These are phyloP conservation scores for Antrozous pallidus DNA, from an alignment of 2,797 vertebrate species.

Conservation along the genomic window DNA sequence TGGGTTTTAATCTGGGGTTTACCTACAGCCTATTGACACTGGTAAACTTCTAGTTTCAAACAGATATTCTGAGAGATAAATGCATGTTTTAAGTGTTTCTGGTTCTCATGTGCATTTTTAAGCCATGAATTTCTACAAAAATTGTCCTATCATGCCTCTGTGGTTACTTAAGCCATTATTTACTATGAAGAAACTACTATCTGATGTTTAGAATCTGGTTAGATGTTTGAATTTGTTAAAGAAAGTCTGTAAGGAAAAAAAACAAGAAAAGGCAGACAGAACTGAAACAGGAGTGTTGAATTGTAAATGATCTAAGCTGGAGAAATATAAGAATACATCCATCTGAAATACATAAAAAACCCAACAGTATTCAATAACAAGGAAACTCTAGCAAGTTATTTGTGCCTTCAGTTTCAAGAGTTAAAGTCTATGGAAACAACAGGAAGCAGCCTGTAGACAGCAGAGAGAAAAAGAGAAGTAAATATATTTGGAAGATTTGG, in stretches of 20 bases:
- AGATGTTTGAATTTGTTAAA: not conserved
- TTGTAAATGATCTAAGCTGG: constrained; percentile 13
- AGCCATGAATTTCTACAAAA: constrained; percentile 24
- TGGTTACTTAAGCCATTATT: constrained; percentile 30
- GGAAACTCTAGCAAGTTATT: not conserved
- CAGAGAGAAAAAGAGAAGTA: not conserved
- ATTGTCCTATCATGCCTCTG: not conserved
- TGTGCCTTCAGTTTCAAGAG: constrained; percentile 29
- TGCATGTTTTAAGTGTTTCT: constrained; percentile 1
- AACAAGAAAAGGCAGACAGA: not conserved
- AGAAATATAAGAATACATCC: not conserved
- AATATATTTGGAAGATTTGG: not conserved
- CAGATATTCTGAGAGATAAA: constrained; percentile 30
- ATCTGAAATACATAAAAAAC: not conserved
- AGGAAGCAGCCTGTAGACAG: not conserved
- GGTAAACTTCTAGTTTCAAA: constrained; percentile 17
- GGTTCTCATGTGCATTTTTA: not conserved
- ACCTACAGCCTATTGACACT: not conserved
- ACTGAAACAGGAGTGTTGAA: not conserved
- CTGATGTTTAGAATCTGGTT: constrained; percentile 8
- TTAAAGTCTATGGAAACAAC: not conserved
- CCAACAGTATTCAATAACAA: constrained; percentile 16
- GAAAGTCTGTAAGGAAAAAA: not conserved
- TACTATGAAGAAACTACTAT: constrained; percentile 8
- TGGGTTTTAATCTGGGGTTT: constrained; percentile 14